phyloP scores from a whole-genome alignment of 2,113 vertebrate species.

The Abramis brama region DNA sequence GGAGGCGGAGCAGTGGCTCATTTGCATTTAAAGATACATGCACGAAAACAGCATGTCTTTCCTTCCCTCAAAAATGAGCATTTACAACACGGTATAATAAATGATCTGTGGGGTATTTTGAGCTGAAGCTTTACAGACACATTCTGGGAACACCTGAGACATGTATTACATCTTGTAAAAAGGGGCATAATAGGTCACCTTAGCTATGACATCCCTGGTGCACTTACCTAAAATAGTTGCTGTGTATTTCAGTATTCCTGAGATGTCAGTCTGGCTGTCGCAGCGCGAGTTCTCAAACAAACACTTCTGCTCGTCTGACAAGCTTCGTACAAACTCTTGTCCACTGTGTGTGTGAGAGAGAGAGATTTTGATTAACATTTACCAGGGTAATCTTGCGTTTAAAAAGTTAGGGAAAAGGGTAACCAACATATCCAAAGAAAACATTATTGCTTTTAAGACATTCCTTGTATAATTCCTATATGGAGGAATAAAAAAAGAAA shows the following conservation, averaged over 20 bases:
- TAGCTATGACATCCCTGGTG: too few relatives aligned
- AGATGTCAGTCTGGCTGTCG: slow-evolving; percentile 88
- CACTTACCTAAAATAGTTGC: slow-evolving; percentile 90
- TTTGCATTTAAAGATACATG: too few relatives aligned
- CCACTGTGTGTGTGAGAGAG: background rate
- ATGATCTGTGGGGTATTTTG: too few relatives aligned
- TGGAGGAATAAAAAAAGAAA: background rate
- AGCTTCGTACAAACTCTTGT: slow-evolving; percentile 82
- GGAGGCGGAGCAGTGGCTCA: too few relatives aligned
- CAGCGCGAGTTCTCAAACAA: slow-evolving; percentile 83
- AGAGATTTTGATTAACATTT: background rate
- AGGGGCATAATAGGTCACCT: too few relatives aligned
- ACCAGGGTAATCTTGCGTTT: background rate
- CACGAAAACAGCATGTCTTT: too few relatives aligned
- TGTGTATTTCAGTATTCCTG: slow-evolving; percentile 93
- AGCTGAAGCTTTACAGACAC: too few relatives aligned
- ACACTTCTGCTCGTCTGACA: slow-evolving; percentile 81
- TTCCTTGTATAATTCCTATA: background rate
- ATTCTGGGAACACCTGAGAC: too few relatives aligned
- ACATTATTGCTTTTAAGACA: background rate
- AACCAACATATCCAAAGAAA: background rate
- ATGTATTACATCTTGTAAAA: too few relatives aligned
- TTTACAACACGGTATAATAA: too few relatives aligned
- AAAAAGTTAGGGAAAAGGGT: background rate
- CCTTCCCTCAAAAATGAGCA: too few relatives aligned